Evolutionary conservation across 2,888 invertebrate genomes (phyloP).

Genomic region (Embidobia sp.): DNA sequence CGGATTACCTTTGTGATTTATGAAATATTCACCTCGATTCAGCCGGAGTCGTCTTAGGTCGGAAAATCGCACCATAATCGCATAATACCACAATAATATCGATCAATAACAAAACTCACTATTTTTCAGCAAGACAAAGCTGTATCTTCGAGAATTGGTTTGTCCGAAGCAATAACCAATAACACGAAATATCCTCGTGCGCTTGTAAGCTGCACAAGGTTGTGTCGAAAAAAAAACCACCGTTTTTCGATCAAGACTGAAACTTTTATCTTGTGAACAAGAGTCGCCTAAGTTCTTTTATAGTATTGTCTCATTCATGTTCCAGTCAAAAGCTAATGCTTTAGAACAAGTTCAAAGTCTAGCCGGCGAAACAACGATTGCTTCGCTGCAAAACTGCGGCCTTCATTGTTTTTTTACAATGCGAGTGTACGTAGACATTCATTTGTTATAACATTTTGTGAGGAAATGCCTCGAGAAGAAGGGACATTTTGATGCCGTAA

Average conservation of each 20-base stretch:
- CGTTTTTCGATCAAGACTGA: constrained; percentile 61
- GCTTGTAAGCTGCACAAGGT: constrained; percentile 53
- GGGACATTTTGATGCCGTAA: too few relatives aligned
- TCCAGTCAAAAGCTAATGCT: constrained; percentile 77
- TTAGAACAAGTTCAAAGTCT: constrained; percentile 71
- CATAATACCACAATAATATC: constrained; percentile 51
- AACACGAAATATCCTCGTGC: constrained; percentile 70
- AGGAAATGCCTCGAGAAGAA: too few relatives aligned
- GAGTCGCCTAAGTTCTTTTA: constrained; percentile 68
- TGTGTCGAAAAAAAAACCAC: constrained; percentile 58
- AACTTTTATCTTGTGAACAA: constrained; percentile 63
- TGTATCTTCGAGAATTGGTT: constrained; percentile 67
- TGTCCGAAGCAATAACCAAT: constrained; percentile 72
- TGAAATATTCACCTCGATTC: constrained; percentile 50
- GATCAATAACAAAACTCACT: constrained; percentile 35
- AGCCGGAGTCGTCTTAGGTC: constrained; percentile 28
- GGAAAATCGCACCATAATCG: constrained; percentile 51
- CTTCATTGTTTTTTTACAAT: constrained; percentile 45
- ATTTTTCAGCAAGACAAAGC: constrained; percentile 51
- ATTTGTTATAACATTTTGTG: too few relatives aligned
- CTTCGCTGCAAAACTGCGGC: constrained; percentile 53
- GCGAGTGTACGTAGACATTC: too few relatives aligned
- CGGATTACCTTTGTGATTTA: constrained; percentile 58
- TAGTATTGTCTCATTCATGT: constrained; percentile 75
- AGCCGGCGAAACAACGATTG: constrained; percentile 73